Percentiles rank a stretch among this genome's conserved stretches.
phyloP scores from a whole-genome alignment of 2,113 vertebrate species.

The Monopterus albus region DNA sequence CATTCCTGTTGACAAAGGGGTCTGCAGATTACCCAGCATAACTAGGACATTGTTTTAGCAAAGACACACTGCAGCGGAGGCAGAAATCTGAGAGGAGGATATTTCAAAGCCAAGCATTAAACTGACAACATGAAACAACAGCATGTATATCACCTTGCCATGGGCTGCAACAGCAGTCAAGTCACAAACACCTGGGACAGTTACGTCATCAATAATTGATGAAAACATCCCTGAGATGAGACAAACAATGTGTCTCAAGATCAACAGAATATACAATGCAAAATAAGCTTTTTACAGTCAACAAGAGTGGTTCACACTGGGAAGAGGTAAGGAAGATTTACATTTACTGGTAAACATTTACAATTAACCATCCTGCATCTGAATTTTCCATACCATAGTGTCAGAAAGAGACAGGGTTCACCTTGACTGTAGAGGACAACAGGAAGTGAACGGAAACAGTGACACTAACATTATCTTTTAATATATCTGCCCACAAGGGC shows the following conservation, averaged over 20 bases:
- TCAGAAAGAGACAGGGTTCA: no score
- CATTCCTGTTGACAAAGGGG: neutral
- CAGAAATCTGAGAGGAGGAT: conserved; percentile 16
- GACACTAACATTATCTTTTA: conserved; percentile 13
- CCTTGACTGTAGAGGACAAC: neutral
- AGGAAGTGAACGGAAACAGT: conserved; percentile 15
- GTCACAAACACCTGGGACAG: conserved; percentile 1
- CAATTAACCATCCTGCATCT: no score
- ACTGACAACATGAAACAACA: conserved; percentile 19
- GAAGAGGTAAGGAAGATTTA: no score
- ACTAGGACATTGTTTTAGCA: conserved; percentile 8
- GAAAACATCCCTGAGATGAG: conserved; percentile 18
- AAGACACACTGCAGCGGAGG: neutral
- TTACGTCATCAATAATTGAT: conserved; percentile 5
- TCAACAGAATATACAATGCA: neutral
- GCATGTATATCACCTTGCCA: conserved; percentile 9
- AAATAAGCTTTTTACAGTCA: no score
- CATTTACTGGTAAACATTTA: no score
- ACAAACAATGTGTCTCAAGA: neutral
- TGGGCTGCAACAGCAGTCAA: neutral
- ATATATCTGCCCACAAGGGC: conserved; percentile 1
- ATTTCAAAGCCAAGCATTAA: conserved; percentile 9
- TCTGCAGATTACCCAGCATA: neutral
- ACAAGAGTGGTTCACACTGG: no score
- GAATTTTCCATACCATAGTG: no score